Base-by-base conservation (phyloP, 1,140 invertebrate genomes). In the Bombus breviceps region DNA sequence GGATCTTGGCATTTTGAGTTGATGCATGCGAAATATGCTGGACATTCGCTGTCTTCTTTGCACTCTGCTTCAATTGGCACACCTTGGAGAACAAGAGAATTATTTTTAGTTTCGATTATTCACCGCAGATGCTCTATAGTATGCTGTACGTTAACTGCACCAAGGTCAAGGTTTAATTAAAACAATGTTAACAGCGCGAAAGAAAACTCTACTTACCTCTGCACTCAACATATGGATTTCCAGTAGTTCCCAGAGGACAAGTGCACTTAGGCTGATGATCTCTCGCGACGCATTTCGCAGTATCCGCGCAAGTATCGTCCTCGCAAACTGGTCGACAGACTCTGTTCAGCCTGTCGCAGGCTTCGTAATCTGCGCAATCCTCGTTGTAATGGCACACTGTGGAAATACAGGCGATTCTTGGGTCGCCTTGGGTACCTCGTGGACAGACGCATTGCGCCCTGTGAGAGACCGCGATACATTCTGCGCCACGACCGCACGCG, bases 311-410 rank as follows among this genome's bases (percentile, higher is more conserved):
- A 2, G 97, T 97, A 41, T 97, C 97, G 2, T 97, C 96, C 15
- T 97, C 96, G 90, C 98, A 99, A 41, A 98, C 98, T 1, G 97
- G 97, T 92, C 97, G 96, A 92, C 98, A 99, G 9, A 98, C 96
- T 88, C 97, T 96, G 92, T 98, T 98, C 5, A 98, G 94, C 76
- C 97, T 95, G 90, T 99, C 98, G 92, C 98, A 99, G 41, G 97
- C 96, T 94, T 98, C 98, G 83, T 98, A 96, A 92, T 98, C 97
- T 12, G 97, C 97, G 91, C 98, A 99, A 88, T 99, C 98, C 92
- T 98, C 98, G 92, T 99, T 98, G 91, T 98, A 98, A 89, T 98
- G 97, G 91, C 98, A 99, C 59, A 97, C 96, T 6, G 97, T 97
- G 18, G 97, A 96, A 62, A 98, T 97, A 92, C 98, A 98, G n/a